Evolutionary conservation across 2,888 invertebrate genomes (phyloP).

Genomic region (Hylaea fasciaria): DNA sequence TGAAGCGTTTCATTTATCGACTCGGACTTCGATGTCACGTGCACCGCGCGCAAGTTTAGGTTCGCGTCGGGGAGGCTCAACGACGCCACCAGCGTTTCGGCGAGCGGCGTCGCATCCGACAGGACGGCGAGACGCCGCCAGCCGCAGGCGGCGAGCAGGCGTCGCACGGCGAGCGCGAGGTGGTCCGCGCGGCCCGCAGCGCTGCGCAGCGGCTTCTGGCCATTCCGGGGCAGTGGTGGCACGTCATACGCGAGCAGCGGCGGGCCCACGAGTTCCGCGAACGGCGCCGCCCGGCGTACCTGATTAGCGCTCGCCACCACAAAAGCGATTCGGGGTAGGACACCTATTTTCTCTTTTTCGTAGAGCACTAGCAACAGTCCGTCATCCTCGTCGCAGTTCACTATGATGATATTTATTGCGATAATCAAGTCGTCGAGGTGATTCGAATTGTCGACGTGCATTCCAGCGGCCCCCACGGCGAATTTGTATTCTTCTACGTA

Average conservation of each 20-base stretch:
- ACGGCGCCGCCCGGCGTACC: slow-evolving; percentile 3
- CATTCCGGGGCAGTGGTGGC: slow-evolving; percentile 12
- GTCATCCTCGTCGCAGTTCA: slow-evolving; percentile 1
- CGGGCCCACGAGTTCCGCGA: slow-evolving; percentile 20
- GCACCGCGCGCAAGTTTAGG: slow-evolving; percentile 72
- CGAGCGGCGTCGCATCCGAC: slow-evolving; percentile 30
- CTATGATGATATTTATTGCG: too few species aligned
- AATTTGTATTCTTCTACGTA: background rate
- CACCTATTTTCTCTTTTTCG: background rate
- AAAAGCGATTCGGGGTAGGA: slow-evolving; percentile 13
- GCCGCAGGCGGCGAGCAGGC: slow-evolving; percentile 34
- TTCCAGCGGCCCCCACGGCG: background rate
- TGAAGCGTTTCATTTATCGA: slow-evolving; percentile 13
- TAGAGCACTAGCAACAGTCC: background rate
- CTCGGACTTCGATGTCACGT: background rate
- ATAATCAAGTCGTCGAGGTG: background rate
- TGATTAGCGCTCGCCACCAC: slow-evolving; percentile 20
- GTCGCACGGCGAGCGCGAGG: slow-evolving; percentile 29
- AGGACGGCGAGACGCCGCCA: slow-evolving; percentile 36
- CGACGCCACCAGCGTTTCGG: slow-evolving; percentile 13
- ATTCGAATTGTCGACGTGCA: background rate
- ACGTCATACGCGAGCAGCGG: slow-evolving; percentile 40
- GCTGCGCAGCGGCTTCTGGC: background rate
- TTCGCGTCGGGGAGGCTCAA: background rate
- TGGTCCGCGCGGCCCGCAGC: slow-evolving; percentile 18